Base-by-base conservation (phyloP, 2,888 invertebrate species). In the Orthosia incerta region DNA sequence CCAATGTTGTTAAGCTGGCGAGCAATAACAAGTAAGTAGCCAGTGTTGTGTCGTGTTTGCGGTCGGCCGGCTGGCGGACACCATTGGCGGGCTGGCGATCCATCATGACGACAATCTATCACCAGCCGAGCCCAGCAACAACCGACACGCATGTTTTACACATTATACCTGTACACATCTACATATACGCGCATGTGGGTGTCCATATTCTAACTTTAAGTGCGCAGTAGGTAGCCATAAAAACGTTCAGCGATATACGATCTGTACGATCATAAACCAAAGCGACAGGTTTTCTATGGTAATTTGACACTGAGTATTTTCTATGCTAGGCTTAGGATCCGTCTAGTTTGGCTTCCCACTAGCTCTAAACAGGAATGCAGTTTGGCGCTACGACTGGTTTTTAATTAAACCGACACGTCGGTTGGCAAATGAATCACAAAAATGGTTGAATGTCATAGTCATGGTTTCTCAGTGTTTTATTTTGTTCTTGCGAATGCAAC, bases 101-200 rank as follows among this genome's bases (percentile, higher is more conserved):
- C 92, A 94, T 94, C 94, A 94, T 90, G 90, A 86, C 89, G 88
- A 88, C 93, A 89, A 94, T 93, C 93, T 92, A 93, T 94, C 93
- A 93, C 90, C 85, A 85, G 84, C 87, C 86, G 87, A 79, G 72
- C 74, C 67, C 64, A 65, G 69, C 71, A 65, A 80, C 74, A 77
- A 73, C 76, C 74, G 85, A 87, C 87, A 86, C 87, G 84, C 88
- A 79, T 84, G 86, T 87, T 86, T 83, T 85, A 88, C 83, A 79
- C 81, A 71, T 71, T 71, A 77, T 76, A 59, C 39, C 11, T 31
- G 51, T 71, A 66, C 20, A 79, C 55, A 84, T 74, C 55, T 78
- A 76, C 64, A 75, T 79, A 65, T 69, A 51, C 31, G 59, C 23
- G 62, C 53, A 71, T 83, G 80, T 83, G 62, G 86, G 70, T 75